phyloP scores from a whole-genome alignment of 2,113 vertebrate genomes.

The Pachycephala philippinensis region DNA sequence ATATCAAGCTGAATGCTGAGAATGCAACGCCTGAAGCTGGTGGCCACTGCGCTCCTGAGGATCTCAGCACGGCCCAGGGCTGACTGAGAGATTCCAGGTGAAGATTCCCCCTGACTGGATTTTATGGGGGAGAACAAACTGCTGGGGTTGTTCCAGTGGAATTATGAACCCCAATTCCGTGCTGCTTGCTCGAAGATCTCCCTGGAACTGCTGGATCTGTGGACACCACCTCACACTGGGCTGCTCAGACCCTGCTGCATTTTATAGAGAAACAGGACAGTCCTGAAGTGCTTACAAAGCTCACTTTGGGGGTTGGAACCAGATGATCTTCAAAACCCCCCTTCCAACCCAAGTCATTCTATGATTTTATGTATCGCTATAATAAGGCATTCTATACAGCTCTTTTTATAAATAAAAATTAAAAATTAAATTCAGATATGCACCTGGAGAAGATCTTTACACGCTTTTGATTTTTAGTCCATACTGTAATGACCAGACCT shows the following conservation, averaged over 20 bases:
- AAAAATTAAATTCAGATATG: neutral
- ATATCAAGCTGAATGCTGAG: accelerated
- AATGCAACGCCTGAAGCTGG: neutral
- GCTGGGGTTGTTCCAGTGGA: neutral
- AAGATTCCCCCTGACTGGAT: neutral
- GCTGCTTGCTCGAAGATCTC: neutral
- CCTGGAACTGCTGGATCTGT: accelerated
- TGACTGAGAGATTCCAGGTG: neutral
- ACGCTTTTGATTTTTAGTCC: neutral
- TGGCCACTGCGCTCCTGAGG: accelerated
- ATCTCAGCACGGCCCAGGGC: neutral
- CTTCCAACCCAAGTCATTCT: neutral
- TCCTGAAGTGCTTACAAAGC: neutral
- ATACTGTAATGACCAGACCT: neutral
- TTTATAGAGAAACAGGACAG: neutral
- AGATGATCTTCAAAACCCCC: neutral
- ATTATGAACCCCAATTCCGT: neutral
- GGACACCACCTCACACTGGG: accelerated
- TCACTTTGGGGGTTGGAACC: neutral
- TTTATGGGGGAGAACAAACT: neutral
- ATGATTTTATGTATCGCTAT: accelerated
- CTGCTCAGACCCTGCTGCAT: neutral
- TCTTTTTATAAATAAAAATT: neutral
- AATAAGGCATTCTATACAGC: accelerated
- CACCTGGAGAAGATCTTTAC: neutral